phyloP scores from a whole-genome alignment of 2,888 invertebrate species.

The Chamaedrilus cognettii region DNA sequence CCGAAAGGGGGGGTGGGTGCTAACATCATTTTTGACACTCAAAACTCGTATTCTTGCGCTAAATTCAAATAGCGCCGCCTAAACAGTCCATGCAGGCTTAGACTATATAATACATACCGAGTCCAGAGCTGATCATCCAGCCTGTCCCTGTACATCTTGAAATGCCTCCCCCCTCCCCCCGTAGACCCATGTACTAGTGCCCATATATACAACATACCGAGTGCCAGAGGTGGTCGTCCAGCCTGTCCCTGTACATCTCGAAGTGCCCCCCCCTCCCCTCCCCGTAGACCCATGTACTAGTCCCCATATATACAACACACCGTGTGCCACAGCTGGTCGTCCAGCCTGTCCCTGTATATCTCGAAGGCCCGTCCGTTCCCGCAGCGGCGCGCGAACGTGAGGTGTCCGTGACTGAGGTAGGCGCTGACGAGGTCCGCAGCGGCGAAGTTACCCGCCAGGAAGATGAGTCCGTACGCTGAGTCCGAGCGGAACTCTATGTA shows the following conservation, averaged over 20 bases:
- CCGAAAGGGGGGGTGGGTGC: no score
- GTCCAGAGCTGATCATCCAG: slow-evolving; percentile 18
- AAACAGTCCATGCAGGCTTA: no score
- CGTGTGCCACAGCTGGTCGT: slow-evolving; percentile 21
- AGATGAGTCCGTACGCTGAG: slow-evolving; percentile 12
- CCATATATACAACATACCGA: no score
- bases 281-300: not conserved
- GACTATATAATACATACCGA: no score
- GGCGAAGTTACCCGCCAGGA: slow-evolving; percentile 20
- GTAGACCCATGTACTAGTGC: no score
- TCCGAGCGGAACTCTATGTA: slow-evolving; percentile 19
- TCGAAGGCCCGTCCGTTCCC: slow-evolving; percentile 22
- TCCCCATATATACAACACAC: not conserved
- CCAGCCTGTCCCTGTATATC: slow-evolving; percentile 13
- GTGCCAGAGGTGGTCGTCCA: not conserved
- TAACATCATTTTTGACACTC: no score
- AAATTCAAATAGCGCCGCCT: no score
- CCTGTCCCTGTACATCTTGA: slow-evolving; percentile 17
- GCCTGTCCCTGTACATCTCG: not conserved
- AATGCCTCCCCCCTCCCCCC: slow-evolving; percentile 19
- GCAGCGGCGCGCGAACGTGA: slow-evolving; percentile 22
- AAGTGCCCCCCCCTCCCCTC: not conserved
- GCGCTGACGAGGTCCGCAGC: slow-evolving; percentile 17
- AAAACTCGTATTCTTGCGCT: no score
- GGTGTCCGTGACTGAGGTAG: slow-evolving; percentile 21